Evolutionary conservation across 2,797 vertebrate species (phyloP).

Genomic region (Helarctos malayanus): DNA sequence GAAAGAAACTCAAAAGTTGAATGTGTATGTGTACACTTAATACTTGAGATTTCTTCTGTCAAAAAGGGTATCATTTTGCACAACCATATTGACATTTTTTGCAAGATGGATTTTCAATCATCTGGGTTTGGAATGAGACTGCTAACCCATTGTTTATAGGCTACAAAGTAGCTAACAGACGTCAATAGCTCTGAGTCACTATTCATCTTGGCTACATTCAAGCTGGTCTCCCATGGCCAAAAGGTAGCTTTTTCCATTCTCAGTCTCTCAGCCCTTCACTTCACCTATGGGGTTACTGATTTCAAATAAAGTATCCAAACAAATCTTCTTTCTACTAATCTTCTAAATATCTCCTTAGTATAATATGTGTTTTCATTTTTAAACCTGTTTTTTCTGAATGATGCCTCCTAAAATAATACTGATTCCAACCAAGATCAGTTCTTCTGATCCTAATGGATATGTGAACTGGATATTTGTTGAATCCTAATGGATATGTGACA

Average conservation of each 20-base stretch:
- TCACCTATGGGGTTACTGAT: not conserved
- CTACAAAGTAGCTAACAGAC: slow-evolving; percentile 2
- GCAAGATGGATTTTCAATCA: not conserved
- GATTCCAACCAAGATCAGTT: not conserved
- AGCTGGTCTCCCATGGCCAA: not conserved
- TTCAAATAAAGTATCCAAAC: slow-evolving; percentile 27
- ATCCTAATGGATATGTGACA: not conserved
- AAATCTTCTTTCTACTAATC: not conserved
- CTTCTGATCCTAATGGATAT: not conserved
- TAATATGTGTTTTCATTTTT: not conserved
- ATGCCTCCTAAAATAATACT: not conserved
- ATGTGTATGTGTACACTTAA: not conserved
- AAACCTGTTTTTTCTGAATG: not conserved
- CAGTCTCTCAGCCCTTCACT: not conserved
- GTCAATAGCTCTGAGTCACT: not conserved
- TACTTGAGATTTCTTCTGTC: slow-evolving; percentile 12
- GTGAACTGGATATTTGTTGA: not conserved
- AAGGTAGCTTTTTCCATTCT: slow-evolving; percentile 2
- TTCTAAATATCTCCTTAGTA: not conserved
- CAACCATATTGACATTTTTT: not conserved
- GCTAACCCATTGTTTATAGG: not conserved
- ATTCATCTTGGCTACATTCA: not conserved
- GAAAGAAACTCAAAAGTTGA: not conserved
- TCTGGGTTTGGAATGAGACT: slow-evolving; percentile 27
- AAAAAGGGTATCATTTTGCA: not conserved